Conservation (phyloP, 1,140 invertebrate genomes). For the Listronotus oregonensis region DNA sequence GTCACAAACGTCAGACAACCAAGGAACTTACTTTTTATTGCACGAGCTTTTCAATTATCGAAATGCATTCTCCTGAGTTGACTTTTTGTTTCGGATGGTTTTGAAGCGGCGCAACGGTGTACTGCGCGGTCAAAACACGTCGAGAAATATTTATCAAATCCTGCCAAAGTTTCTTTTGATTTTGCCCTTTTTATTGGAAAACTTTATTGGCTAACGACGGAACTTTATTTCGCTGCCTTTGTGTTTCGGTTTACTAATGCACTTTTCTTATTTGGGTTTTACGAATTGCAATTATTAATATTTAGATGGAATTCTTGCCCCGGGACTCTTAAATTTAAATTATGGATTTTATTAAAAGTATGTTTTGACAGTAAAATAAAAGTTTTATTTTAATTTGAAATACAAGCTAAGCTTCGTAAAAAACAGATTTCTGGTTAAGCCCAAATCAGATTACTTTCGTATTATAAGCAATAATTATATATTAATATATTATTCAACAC, state of each 20-base stretch:
- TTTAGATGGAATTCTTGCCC: no score
- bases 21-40: slow-evolving; percentile 22
- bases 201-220: slow-evolving; percentile 6
- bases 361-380: no score
- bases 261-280: neutral
- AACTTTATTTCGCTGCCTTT: slow-evolving; percentile 8
- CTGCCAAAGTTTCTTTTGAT: slow-evolving; percentile 22
- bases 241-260: slow-evolving; percentile 15
- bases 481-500: no score
- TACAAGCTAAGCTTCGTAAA: no score
- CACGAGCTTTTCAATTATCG: slow-evolving; percentile 31
- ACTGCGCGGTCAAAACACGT: slow-evolving; percentile 30
- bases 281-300: no score
- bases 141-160: slow-evolving; percentile 32
- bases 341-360: no score
- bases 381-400: no score
- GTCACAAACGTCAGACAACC: slow-evolving; percentile 23
- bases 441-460: no score
- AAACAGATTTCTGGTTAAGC: no score
- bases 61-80: slow-evolving; percentile 29
- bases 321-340: no score
- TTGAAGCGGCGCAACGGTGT: slow-evolving; percentile 14
- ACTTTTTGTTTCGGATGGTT: slow-evolving; percentile 19
- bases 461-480: no score
- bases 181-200: slow-evolving; percentile 20